These are phyloP conservation scores for Drosophila paracracens DNA, from an alignment of 2,888 invertebrate species.

Conservation along the genomic window DNA sequence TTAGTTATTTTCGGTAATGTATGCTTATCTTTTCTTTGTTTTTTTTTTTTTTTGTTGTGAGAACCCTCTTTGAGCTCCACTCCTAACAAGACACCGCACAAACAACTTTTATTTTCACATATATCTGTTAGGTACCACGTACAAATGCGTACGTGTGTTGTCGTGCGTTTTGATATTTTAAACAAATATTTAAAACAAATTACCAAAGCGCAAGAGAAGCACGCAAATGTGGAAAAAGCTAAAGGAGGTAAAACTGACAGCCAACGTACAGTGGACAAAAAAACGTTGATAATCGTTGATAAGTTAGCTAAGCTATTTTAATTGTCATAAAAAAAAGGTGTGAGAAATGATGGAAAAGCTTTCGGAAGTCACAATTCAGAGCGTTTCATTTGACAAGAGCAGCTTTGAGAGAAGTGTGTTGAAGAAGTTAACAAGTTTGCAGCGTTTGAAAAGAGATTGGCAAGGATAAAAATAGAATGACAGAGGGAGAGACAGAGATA, in stretches of 20 bases:
- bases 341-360: background rate
- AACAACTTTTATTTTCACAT: slow-evolving; percentile 77
- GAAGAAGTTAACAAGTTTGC: background rate
- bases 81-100: slow-evolving; percentile 42
- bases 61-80: slow-evolving; percentile 49
- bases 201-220: slow-evolving; percentile 72
- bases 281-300: too few species aligned
- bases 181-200: slow-evolving; percentile 80
- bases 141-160: slow-evolving; percentile 76
- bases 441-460: background rate
- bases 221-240: slow-evolving; percentile 58
- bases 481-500: background rate
- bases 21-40: background rate
- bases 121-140: slow-evolving; percentile 80
- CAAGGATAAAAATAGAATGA: background rate
- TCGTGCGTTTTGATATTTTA: slow-evolving; percentile 75
- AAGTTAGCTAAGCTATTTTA: background rate
- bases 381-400: background rate
- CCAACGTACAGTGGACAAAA: slow-evolving; percentile 38
- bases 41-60: slow-evolving; percentile 41
- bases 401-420: background rate
- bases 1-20: slow-evolving; percentile 20
- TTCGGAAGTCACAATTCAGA: background rate
- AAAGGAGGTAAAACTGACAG: slow-evolving; percentile 34
- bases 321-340: background rate